Evolutionary conservation across 2,888 invertebrate species (phyloP), one percentile per base, ranked within the genome.

Genomic region (Boloria euphrosyne): DNA sequence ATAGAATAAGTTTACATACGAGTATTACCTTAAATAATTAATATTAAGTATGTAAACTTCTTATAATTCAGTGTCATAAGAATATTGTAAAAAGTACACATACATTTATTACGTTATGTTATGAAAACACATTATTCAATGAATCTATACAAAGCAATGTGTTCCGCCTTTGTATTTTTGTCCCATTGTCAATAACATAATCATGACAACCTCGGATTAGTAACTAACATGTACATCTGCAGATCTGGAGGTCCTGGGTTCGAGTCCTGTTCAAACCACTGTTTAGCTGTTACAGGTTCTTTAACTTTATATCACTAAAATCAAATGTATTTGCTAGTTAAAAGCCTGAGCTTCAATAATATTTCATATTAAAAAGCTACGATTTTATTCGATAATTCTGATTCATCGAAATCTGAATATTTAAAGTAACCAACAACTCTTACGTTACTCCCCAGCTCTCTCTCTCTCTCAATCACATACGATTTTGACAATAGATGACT

Each of bases 401-500:
- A n/a, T n/a, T n/a, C n/a, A n/a, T n/a, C n/a, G n/a, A n/a, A n/a
- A n/a, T n/a, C n/a, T n/a, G n/a, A n/a, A n/a, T n/a, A n/a, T n/a
- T n/a, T n/a, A n/a, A n/a, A n/a, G n/a, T n/a, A n/a, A n/a, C n/a
- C n/a, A n/a, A n/a, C n/a, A n/a, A n/a, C n/a, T n/a, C n/a, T n/a
- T n/a, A n/a, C n/a, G n/a, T n/a, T n/a, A n/a, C n/a, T n/a, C n/a
- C n/a, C n/a, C n/a, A n/a, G n/a, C n/a, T n/a, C n/a, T n/a, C n/a
- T n/a, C n/a, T n/a, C n/a, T n/a, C n/a, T n/a, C n/a, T 0, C 96
- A 97, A 84, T 93, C 94, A 0, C 96, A 97, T 76, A 90, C 93
- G 0, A 93, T 96, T 0, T 84, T 93, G 60, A 98, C 98, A 0
- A 93, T 94, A 27, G 98, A 98, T 83, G 97, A 97, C 0, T 98